phyloP scores from a whole-genome alignment of 1,140 invertebrate species.

The Propsilocerus akamusi region DNA sequence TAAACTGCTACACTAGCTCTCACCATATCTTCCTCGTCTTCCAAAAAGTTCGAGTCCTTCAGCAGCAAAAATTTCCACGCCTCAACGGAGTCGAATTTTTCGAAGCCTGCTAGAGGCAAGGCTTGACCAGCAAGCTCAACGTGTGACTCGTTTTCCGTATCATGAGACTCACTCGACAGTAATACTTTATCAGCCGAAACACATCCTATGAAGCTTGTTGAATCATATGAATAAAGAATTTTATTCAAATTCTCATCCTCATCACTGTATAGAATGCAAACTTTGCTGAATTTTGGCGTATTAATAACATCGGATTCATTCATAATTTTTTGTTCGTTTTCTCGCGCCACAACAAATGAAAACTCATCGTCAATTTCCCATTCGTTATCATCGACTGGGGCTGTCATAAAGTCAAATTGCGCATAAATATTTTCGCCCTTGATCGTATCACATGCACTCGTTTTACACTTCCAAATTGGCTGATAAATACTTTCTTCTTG shows the following conservation, averaged over 20 bases:
- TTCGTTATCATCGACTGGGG: not conserved
- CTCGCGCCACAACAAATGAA: not conserved
- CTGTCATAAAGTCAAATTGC: not conserved
- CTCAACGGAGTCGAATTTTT: not conserved
- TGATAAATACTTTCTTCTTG: not conserved
- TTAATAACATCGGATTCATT: no score
- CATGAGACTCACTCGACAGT: no score
- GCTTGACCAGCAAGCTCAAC: no score
- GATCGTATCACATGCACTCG: not conserved
- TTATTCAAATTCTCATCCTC: no score
- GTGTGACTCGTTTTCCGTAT: no score
- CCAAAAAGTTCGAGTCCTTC: not conserved
- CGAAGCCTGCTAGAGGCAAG: no score
- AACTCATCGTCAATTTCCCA: not conserved
- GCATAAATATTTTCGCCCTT: not conserved
- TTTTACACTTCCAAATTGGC: not conserved
- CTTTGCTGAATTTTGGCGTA: no score
- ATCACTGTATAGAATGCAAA: no score
- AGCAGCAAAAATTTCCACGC: not conserved
- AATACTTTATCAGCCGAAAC: no score
- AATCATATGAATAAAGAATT: no score
- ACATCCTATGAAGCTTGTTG: no score
- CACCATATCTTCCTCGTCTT: not conserved
- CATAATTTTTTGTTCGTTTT: not conserved
- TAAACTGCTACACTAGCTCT: no score